Evolutionary conservation across 2,888 invertebrate genomes (phyloP), one percentile per base, ranked within the genome.

Genomic region (Lydus trimaculatus): DNA sequence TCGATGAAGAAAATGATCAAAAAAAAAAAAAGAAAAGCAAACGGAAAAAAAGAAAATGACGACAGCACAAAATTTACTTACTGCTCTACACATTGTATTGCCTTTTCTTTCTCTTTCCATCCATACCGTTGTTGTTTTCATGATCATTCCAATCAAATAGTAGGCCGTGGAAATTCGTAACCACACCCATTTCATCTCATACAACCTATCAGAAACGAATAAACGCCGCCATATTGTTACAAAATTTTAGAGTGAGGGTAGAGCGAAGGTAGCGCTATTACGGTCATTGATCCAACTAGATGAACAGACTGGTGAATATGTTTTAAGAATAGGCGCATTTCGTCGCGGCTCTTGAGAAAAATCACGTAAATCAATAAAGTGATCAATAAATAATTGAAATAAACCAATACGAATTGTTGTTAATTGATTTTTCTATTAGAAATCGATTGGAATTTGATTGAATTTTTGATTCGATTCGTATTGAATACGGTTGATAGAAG

Each of bases 211-310:
- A 65, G n/a, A 65, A 25, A 9, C n/a, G 11, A 25, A n/a, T 64
- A 31, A n/a, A 17, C 52, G 66, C 76, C 83, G 84, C 84, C 84
- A 84, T 84, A 80, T 82, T 83, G 81, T 76, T 69, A 75, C 23
- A 66, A 70, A 72, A 71, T 74, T 76, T 25, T 13, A 6, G 43
- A 17, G 43, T 43, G 43, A 43, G 43, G 43, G 43, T 17, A 43
- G 5, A 20, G 66, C 78, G 76, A 76, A 73, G 70, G 73, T 79
- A 81, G 83, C 83, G 83, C 81, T 69, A 66, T 70, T 31, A 71
- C 78, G 84, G 83, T 71, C 71, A 76, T 77, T 76, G 74, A 66
- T 31, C 60, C 79, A 81, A 84, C 81, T 80, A 76, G 71, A 20
- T 64, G 65, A 80, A 81, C 78, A 81, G 81, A 78, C 76, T 78